phyloP scores from a whole-genome alignment of 2,888 invertebrate species.

The Drosophila eohydei region DNA sequence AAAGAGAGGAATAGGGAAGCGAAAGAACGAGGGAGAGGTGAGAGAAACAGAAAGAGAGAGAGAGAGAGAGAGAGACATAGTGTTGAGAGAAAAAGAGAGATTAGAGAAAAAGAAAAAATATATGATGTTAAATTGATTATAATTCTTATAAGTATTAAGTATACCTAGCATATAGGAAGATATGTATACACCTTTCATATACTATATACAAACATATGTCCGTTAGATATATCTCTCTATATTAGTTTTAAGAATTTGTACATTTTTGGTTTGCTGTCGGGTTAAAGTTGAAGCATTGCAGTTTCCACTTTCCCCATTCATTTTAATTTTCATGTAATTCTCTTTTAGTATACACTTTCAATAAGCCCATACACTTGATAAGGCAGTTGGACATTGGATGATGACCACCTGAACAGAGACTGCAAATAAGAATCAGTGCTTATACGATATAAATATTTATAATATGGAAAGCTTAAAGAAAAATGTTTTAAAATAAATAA shows the following conservation, averaged over 20 bases:
- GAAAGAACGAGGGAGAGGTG: too few relatives aligned
- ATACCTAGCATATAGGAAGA: background rate
- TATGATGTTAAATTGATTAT: background rate
- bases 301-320: constrained; percentile 36
- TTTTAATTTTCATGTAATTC: constrained; percentile 45
- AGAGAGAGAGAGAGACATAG: background rate
- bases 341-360: background rate
- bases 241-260: constrained; percentile 8
- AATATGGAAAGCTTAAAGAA: too few relatives aligned
- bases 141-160: background rate
- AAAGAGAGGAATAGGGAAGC: too few relatives aligned
- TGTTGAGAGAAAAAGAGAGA: too few relatives aligned
- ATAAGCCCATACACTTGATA: background rate
- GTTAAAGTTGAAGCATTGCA: constrained; percentile 17
- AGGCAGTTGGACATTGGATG: background rate
- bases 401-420: too few relatives aligned
- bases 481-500: background rate
- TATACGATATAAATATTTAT: too few relatives aligned
- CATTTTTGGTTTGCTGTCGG: constrained; percentile 12
- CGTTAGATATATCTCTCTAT: background rate
- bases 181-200: background rate
- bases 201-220: background rate
- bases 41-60: background rate
- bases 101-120: too few relatives aligned
- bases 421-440: too few relatives aligned